A percentile compares a stretch with the other conserved stretches of the same genome.
Conservation (phyloP, 2,797 vertebrate species). For the Crax fasciolata region DNA sequence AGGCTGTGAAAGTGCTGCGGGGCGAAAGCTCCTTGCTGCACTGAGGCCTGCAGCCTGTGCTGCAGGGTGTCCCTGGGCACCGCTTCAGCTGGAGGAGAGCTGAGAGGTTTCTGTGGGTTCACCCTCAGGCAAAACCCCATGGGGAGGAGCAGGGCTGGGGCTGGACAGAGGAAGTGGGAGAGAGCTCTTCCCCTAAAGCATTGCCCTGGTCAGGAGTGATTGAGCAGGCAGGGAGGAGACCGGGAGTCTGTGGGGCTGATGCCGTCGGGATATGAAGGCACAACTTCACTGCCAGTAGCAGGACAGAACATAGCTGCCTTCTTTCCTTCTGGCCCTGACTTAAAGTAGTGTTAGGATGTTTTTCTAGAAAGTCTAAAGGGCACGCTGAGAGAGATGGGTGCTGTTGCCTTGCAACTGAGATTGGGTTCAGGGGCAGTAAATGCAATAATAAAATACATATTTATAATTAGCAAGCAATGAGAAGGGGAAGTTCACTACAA, state of each 20-base stretch:
- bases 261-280: not conserved
- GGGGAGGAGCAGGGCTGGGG: not conserved
- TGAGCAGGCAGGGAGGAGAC: not conserved
- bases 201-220: not conserved
- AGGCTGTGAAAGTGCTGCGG: not conserved
- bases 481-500: not conserved
- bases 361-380: not conserved
- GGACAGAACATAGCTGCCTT: not conserved
- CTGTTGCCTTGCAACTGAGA: not conserved
- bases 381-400: not conserved
- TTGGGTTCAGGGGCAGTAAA: not conserved
- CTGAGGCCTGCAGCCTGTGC: fast-evolving
- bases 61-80: not conserved
- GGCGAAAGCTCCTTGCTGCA: not conserved
- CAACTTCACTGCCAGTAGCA: not conserved
- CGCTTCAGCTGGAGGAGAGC: not conserved
- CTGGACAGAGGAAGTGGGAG: too few relatives aligned
- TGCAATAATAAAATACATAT: not conserved
- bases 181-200: fast-evolving
- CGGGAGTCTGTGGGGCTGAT: not conserved
- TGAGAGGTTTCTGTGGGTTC: not conserved
- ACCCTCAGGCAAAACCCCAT: not conserved
- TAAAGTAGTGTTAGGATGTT: not conserved
- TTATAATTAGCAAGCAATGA: not conserved
- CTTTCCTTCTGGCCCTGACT: not conserved